A percentile compares a stretch with the other conserved stretches of the same genome.
Evolutionary conservation across 2,113 vertebrate species (phyloP).

Genomic region (Acrocephalus arundinaceus): DNA sequence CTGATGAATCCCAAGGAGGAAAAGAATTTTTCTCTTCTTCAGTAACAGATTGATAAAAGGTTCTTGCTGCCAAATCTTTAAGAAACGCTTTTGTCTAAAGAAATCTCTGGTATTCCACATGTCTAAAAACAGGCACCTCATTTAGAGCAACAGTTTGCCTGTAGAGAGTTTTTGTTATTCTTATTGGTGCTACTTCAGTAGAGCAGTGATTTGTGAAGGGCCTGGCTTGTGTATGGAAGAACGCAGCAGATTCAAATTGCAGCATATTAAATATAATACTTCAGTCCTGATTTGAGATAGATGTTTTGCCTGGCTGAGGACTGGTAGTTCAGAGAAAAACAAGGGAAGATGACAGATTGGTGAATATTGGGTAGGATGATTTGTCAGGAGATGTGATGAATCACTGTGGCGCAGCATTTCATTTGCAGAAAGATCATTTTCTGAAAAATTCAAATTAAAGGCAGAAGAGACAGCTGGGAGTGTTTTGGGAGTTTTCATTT

Average conservation of each 20-base stretch:
- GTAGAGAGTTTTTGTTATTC: neutral
- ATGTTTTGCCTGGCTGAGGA: neutral
- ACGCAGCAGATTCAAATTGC: neutral
- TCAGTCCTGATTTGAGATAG: neutral
- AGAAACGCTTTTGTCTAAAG: neutral
- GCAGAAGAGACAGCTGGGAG: neutral
- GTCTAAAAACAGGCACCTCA: neutral
- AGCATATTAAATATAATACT: neutral
- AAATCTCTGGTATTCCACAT: neutral
- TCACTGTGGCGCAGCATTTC: slow-evolving; percentile 3
- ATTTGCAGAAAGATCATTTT: slow-evolving; percentile 28
- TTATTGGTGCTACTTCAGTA: neutral
- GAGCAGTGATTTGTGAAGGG: neutral
- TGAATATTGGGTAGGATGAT: slow-evolving; percentile 10
- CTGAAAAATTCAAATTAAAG: neutral
- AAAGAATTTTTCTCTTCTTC: neutral
- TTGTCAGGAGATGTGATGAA: slow-evolving; percentile 16
- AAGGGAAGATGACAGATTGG: neutral
- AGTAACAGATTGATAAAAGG: neutral
- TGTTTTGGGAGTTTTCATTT: slow-evolving; percentile 22
- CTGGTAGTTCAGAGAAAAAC: neutral
- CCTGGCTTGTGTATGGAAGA: neutral
- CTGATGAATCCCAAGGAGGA: neutral
- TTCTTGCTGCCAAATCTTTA: neutral
- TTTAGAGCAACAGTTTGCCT: neutral